These are phyloP conservation scores for Cryptoleucopteryx plumbea DNA, from an alignment of 2,113 vertebrate species.

Conservation along the genomic window DNA sequence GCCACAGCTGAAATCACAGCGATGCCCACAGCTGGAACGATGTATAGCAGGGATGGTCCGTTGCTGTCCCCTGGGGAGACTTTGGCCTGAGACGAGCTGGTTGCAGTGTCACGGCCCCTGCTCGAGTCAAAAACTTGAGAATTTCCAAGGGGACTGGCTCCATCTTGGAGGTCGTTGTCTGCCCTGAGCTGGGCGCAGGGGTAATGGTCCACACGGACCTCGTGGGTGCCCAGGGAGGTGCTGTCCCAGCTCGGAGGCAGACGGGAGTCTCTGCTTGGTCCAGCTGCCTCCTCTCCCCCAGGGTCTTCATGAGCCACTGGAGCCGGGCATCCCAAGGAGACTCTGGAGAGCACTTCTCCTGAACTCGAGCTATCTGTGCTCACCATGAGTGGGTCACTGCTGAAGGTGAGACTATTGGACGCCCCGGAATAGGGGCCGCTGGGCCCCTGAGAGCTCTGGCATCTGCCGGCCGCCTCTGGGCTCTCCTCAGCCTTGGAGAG, in stretches of 20 bases:
- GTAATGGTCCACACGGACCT: background rate
- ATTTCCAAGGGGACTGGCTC: background rate
- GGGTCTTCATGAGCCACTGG: accelerated
- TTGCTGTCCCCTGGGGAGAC: background rate
- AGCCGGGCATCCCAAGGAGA: accelerated
- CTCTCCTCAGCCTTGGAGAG: accelerated
- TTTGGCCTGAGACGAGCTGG: background rate
- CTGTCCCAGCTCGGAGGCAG: background rate
- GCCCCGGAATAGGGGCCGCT: accelerated
- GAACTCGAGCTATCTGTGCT: background rate
- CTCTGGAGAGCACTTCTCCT: background rate
- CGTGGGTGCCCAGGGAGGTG: background rate
- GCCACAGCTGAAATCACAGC: background rate
- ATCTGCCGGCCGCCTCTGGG: accelerated
- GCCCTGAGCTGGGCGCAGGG: background rate
- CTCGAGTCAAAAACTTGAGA: background rate
- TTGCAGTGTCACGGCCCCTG: accelerated
- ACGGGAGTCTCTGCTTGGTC: background rate
- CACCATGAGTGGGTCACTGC: background rate
- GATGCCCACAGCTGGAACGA: background rate
- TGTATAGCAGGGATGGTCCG: background rate
- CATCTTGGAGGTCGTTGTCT: accelerated
- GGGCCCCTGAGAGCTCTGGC: accelerated
- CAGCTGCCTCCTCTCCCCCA: background rate
- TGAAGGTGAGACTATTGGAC: background rate